phyloP scores from a whole-genome alignment of 2,888 invertebrate genomes.

The Amphipoea oculea region DNA sequence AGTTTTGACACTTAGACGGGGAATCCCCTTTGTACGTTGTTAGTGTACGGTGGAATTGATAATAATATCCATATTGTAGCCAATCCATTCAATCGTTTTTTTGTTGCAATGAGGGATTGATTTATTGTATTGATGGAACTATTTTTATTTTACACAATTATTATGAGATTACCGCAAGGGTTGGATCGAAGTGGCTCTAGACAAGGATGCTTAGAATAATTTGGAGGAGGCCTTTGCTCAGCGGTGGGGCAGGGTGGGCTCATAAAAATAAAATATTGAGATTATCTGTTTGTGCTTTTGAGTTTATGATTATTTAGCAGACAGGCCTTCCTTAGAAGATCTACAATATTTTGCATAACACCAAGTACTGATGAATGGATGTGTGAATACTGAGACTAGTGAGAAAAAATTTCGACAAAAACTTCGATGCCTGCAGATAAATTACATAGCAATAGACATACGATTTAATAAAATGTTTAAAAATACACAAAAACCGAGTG shows the following conservation, averaged over 20 bases:
- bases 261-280: no score
- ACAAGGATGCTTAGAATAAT: no score
- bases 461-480: no score
- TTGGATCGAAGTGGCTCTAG: no score
- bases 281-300: background rate
- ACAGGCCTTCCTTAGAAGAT: background rate
- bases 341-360: background rate
- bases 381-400: background rate
- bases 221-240: no score
- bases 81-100: background rate
- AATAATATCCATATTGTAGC: background rate
- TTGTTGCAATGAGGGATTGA: background rate
- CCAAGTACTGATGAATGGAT: background rate
- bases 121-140: background rate
- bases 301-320: background rate
- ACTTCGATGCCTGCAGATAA: no score
- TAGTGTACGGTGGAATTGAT: background rate
- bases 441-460: no score
- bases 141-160: background rate
- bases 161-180: background rate
- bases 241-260: no score
- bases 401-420: no score
- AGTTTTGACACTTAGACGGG: constrained; percentile 51
- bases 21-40: constrained; percentile 26
- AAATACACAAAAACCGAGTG: no score